Base-by-base conservation (phyloP, 2,797 vertebrate genomes). In the Tokudaia tokunoshimensis region DNA sequence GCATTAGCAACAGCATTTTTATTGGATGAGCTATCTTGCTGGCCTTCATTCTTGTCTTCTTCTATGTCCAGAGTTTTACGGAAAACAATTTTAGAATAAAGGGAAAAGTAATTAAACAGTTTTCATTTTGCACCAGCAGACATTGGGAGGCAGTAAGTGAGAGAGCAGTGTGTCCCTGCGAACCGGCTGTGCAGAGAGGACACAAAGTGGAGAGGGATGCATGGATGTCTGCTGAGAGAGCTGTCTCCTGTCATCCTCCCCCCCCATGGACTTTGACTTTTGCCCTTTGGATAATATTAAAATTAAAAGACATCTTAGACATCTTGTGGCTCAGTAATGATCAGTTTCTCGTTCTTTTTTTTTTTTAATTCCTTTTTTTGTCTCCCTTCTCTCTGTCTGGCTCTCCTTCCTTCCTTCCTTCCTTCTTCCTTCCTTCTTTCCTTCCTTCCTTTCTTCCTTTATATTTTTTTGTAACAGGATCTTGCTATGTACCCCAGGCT, bases 61-160 rank as follows among this genome's bases (percentile, higher is more conserved):
- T 44, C n/a, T 92, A 15, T 52, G 78, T 50, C 91, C 52, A 95
- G 20, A 88, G 74, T 65, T 93, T 92, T 72, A 95, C 22, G 83
- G 75, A 80, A 93, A 84, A 63, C 34, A 76, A 57, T 93, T 96
- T 95, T 83, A 80, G 63, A 92, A 84, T 89, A 78, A 17, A 65
- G 79, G 50, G 29, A 47, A 31, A 88, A 61, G 29, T 22, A 67
- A 81, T 55, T 41, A 52, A 83, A 85, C 22, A 65, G 9, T 75
- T 87, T 89, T 83, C 67, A 65, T 79, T 94, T 74, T 63, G 72
- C n/a, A 72, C 47, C 91, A 94, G 91, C 34, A 89, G 86, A 93
- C 89, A 65, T 15, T 20, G n/a, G 74, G 57, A 74, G 61, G 26
- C 22, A 52, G 5, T 15, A 9, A 80, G 57, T 3, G 67, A 26